Percentiles rank a stretch among this genome's conserved stretches.
These are phyloP conservation scores for Burhinus bistriatus DNA, from an alignment of 2,113 vertebrate genomes.

Conservation along the genomic window DNA sequence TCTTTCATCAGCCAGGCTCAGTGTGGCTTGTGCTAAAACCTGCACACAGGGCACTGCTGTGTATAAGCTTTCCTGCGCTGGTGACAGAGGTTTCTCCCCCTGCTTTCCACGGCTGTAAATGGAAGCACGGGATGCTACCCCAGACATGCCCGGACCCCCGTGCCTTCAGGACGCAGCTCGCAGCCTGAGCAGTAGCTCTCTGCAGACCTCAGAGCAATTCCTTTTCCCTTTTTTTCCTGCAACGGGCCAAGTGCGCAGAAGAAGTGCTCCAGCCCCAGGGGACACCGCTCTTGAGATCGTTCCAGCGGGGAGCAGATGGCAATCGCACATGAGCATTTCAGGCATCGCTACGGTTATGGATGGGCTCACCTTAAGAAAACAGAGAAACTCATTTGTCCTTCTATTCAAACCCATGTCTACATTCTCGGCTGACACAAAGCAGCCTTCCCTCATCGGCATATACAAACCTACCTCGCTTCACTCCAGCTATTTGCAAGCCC, in stretches of 20 bases:
- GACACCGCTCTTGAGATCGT: not conserved
- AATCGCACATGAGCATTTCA: not conserved
- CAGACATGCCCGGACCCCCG: rapidly evolving
- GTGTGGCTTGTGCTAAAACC: not conserved
- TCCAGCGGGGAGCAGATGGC: conserved; percentile 36
- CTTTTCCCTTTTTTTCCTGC: not conserved
- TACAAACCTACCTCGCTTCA: rapidly evolving
- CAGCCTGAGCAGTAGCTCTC: not conserved
- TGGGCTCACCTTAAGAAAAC: conserved; percentile 35
- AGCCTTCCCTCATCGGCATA: not conserved
- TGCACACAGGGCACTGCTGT: rapidly evolving
- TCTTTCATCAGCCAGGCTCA: not conserved
- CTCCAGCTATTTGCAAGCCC: not conserved
- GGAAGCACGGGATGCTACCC: rapidly evolving
- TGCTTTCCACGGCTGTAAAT: rapidly evolving
- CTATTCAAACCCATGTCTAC: not conserved
- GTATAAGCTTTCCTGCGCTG: not conserved
- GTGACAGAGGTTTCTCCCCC: not conserved
- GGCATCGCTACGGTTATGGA: not conserved
- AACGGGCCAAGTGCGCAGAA: not conserved
- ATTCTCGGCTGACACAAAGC: not conserved
- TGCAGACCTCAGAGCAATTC: not conserved
- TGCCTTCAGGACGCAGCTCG: rapidly evolving
- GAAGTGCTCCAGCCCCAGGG: not conserved
- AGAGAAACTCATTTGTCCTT: conserved; percentile 40